Conservation (phyloP, 2,113 vertebrate genomes). For the Ardeotis arabs region DNA sequence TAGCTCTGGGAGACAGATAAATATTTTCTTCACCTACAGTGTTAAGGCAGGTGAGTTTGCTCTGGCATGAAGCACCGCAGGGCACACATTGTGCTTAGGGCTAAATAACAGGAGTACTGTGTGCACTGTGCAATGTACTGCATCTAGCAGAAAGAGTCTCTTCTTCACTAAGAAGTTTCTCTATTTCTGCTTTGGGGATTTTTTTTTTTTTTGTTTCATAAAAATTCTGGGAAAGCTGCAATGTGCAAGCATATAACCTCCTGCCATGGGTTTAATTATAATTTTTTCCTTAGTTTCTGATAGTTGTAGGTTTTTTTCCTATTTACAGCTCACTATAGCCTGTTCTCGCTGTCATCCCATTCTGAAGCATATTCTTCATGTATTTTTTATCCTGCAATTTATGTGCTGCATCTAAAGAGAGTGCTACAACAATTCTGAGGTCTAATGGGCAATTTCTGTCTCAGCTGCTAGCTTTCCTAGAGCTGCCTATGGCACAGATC, state of each 20-base stretch:
- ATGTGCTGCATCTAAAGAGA: not conserved
- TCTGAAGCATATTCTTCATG: not conserved
- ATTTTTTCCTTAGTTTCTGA: not conserved
- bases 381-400: not conserved
- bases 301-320: not conserved
- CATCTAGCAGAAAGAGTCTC: not conserved
- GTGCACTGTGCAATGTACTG: not conserved
- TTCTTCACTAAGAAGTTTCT: not conserved
- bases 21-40: not conserved
- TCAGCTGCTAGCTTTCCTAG: not conserved
- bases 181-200: not conserved
- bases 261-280: not conserved
- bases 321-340: not conserved
- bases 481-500: not conserved
- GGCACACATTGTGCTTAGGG: not conserved
- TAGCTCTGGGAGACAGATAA: not conserved
- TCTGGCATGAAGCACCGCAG: not conserved
- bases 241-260: not conserved
- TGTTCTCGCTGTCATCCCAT: not conserved
- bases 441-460: not conserved
- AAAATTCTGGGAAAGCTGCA: not conserved
- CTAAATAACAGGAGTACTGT: not conserved
- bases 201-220: not conserved
- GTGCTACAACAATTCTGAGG: not conserved
- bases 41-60: not conserved